phyloP scores from a whole-genome alignment of 2,113 vertebrate genomes.

The Colistium nudipinnis region DNA sequence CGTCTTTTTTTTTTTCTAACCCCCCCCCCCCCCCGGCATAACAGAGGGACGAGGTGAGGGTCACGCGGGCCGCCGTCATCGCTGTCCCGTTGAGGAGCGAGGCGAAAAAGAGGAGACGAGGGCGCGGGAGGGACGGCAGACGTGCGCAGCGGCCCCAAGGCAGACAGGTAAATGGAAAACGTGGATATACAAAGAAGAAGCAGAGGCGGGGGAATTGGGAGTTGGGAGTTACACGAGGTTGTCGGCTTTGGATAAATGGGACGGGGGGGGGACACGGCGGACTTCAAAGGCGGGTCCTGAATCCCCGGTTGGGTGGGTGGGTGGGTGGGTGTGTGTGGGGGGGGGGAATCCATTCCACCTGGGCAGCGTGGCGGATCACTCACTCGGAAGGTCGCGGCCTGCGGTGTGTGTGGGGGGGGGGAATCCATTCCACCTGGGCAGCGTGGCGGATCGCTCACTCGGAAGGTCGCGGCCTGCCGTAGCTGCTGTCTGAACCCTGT shows the following conservation, averaged over 20 bases:
- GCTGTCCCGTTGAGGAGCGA: slow-evolving; percentile 76
- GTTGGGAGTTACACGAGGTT: slow-evolving; percentile 44
- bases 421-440: slow-evolving; percentile 23
- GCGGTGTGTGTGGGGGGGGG: slow-evolving; percentile 30
- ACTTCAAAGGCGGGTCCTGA: slow-evolving; percentile 69
- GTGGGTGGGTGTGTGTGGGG: slow-evolving; percentile 36
- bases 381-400: slow-evolving; percentile 24
- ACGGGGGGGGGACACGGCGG: too few relatives aligned
- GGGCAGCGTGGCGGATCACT: slow-evolving; percentile 26
- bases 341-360: slow-evolving; percentile 50
- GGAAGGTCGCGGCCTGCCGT: slow-evolving; percentile 15
- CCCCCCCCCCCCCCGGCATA: too few relatives aligned
- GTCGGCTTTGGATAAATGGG: slow-evolving; percentile 59
- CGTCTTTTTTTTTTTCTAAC: slow-evolving; percentile 5
- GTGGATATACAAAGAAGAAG: slow-evolving; percentile 25
- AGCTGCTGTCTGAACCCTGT: not conserved
- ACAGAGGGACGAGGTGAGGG: slow-evolving; percentile 81
- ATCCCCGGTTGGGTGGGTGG: too few relatives aligned
- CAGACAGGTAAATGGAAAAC: not conserved
- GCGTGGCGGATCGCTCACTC: slow-evolving; percentile 27
- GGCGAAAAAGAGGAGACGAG: not conserved
- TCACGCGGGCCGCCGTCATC: slow-evolving; percentile 84
- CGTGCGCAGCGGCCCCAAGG: not conserved
- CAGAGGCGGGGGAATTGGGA: not conserved
- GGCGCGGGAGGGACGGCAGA: slow-evolving; percentile 23